These are phyloP conservation scores for Laticauda colubrina DNA, from an alignment of 2,113 vertebrate genomes.

Conservation along the genomic window DNA sequence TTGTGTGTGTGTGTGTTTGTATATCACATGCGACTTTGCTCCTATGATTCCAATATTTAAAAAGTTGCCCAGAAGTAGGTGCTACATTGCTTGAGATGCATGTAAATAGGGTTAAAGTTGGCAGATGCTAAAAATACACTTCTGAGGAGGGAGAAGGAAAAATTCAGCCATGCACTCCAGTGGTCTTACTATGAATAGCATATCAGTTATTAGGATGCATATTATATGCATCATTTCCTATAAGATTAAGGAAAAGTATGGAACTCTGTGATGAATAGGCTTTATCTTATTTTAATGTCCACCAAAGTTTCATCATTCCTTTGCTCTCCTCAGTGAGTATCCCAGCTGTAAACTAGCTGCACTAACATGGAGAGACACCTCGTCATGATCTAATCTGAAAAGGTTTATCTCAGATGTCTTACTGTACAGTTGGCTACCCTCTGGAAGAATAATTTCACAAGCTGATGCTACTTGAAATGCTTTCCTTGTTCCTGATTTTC, in stretches of 20 bases:
- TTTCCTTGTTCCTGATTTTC: neutral
- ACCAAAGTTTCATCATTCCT: neutral
- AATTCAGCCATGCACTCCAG: neutral
- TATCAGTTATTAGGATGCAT: neutral
- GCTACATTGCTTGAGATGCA: neutral
- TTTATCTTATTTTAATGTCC: neutral
- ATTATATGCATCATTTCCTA: neutral
- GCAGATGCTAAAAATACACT: neutral
- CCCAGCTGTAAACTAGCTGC: neutral
- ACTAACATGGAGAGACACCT: neutral
- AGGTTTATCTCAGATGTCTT: neutral
- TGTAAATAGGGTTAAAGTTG: neutral
- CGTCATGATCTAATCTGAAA: neutral
- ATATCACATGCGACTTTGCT: neutral
- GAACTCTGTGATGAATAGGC: neutral
- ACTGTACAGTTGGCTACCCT: conserved; percentile 29
- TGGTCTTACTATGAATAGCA: neutral
- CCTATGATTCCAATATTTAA: neutral
- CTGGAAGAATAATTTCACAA: conserved; percentile 24
- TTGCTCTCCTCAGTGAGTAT: neutral
- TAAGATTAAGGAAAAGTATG: neutral
- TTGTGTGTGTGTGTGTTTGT: neutral
- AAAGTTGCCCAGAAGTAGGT: neutral
- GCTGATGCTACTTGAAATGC: conserved; percentile 36
- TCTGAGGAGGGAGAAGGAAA: neutral